Evolutionary conservation across 2,113 vertebrate genomes (phyloP).

Genomic region (Thunnus maccoyii): DNA sequence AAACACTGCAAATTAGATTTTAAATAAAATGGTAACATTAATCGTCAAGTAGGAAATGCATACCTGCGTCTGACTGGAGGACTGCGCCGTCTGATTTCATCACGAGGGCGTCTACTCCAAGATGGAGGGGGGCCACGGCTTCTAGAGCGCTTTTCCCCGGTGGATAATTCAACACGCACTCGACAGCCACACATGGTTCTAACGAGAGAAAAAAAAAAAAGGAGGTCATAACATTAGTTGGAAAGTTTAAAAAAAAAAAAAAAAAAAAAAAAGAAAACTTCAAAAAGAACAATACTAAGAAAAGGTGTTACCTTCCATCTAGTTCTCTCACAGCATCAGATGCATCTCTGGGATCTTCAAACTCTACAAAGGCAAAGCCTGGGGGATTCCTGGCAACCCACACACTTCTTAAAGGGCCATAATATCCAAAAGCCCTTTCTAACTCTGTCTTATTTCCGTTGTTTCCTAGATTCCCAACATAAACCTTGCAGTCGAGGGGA

Average conservation of each 20-base stretch:
- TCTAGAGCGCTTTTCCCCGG: slow-evolving; percentile 94
- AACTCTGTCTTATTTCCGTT: slow-evolving; percentile 98
- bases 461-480: slow-evolving; percentile 98
- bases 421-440: slow-evolving; percentile 96
- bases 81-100: slow-evolving; percentile 92
- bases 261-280: background rate
- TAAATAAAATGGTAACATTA: background rate
- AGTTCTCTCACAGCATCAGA: slow-evolving; percentile 97
- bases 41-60: slow-evolving; percentile 9
- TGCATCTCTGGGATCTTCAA: slow-evolving; percentile 98
- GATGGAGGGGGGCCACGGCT: slow-evolving; percentile 95
- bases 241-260: background rate
- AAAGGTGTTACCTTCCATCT: slow-evolving; percentile 92
- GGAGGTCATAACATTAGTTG: background rate
- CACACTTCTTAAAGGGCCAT: slow-evolving; percentile 95
- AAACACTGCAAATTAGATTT: slow-evolving; percentile 17
- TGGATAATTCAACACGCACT: slow-evolving; percentile 95
- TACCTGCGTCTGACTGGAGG: slow-evolving; percentile 94
- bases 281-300: background rate
- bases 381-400: slow-evolving; percentile 98
- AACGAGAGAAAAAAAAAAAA: background rate
- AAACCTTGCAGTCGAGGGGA: slow-evolving; percentile 98
- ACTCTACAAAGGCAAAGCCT: slow-evolving; percentile 98
- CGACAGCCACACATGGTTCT: slow-evolving; percentile 95
- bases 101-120: slow-evolving; percentile 93